Base-by-base conservation (phyloP, 2,888 invertebrate species). In the Enoplolaimus lenunculus region DNA sequence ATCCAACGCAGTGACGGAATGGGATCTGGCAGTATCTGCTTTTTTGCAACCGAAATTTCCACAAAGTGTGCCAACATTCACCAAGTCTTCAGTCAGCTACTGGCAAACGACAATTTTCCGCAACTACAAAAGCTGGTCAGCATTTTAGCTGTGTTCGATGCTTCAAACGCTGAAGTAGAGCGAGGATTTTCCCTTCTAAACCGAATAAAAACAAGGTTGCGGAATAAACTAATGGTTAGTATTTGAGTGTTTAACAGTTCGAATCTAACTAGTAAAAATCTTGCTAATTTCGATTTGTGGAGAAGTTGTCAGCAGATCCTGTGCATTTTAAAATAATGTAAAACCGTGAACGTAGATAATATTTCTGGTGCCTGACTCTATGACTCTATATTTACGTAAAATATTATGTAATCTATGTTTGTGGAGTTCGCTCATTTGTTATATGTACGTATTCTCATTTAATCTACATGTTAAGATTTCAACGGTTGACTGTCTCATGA, bases 151-250 rank as follows among this genome's bases (percentile, higher is more conserved):
- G 7, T 7, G 26, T 64, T 64, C 29, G 64, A 7, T 64, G 13
- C 13, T 7, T 64, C 64, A 13, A 64, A 64, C 64, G 13, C 64
- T 13, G 64, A 64, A 7, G 64, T 16, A 28, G 26, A 64, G 26
- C 7, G 64, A n/a, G 64, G 26, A 7, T 7, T 64, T 64, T 64
- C 64, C 13, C 7, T n/a, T 13, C 26, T n/a, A 7, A 7, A n/a
- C 13, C 64, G 64, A 7, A 68, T 16, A 60, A 68, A 31, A 31
- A 45, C 34, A 60, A 16, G 33, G 57, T n/a, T 57, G 57, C 16
- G 57, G 57, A 57, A 57, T 57, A 57, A 57, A n/a, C 57, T 57
- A 57, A 57, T 21, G 57, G 57, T n/a, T n/a, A n/a, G n/a, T n/a
- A n/a, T n/a, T n/a, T n/a, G n/a, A n/a, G n/a, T n/a, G n/a, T n/a